A percentile compares a stretch with the other conserved stretches of the same genome.
Evolutionary conservation across 2,888 invertebrate species (phyloP).

Genomic region (Mactromeris polynyma): DNA sequence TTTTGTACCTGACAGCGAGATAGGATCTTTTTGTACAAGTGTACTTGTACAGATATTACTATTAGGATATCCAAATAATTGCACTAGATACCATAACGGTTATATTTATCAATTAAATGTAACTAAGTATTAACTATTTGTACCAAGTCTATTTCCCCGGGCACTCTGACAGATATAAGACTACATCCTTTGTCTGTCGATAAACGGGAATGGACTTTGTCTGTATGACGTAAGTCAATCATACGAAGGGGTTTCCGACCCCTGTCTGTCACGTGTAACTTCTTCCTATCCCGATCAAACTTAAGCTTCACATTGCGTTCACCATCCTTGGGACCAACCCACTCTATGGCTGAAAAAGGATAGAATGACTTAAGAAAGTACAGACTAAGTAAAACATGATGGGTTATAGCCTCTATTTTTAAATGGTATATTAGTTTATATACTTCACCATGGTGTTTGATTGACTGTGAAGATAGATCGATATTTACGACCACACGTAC

Average conservation of each 20-base stretch:
- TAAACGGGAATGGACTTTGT: conserved; percentile 69
- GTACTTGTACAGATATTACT: no score
- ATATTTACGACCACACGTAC: no score
- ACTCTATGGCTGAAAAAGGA: conserved; percentile 78
- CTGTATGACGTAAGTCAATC: conserved; percentile 74
- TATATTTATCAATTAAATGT: no score
- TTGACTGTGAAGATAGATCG: no score
- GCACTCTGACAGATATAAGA: conserved; percentile 73
- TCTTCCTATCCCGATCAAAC: conserved; percentile 74
- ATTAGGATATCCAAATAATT: no score
- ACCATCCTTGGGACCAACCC: conserved; percentile 80
- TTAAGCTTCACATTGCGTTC: conserved; percentile 77
- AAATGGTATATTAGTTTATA: no score
- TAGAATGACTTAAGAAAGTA: background rate
- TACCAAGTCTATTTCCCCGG: conserved; percentile 81
- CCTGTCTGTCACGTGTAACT: conserved; percentile 75
- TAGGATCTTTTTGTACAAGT: no score
- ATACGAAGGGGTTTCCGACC: conserved; percentile 76
- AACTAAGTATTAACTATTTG: conserved; percentile 24
- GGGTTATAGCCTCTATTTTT: no score
- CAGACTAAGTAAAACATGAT: no score
- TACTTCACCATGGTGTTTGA: no score
- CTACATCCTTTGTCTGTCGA: conserved; percentile 71
- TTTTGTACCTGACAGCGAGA: no score
- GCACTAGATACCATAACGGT: no score